Evolutionary conservation across 2,888 invertebrate species (phyloP), one percentile per base, ranked within the genome.

Genomic region (Ernsta delagoae): DNA sequence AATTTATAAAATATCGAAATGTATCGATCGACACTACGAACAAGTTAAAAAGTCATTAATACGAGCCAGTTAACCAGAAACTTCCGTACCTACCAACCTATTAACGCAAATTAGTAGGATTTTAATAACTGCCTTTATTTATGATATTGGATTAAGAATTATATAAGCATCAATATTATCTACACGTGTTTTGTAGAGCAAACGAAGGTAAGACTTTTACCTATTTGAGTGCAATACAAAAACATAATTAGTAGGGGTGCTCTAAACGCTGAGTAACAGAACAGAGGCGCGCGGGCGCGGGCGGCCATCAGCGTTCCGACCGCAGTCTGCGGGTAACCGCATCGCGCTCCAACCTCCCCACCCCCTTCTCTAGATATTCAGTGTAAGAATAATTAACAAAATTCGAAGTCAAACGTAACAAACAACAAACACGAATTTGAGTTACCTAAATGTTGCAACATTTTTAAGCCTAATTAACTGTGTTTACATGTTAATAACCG

Each of bases 1-100:
- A 57, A 39, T 48, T 45, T 8, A 61, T 60, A 59, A 65, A 65
- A 59, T 57, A 36, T 65, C 57, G 57, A 48, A 39, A 65, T 43
- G 34, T 6, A 41, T 7, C 39, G 7, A 41, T 7, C 39, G 7
- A 41, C 31, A 31, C 31, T 8, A 41, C 39, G 39, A 7, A 8
- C 8, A 8, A 41, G 39, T 41, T 41, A 41, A 6, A 4, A 53
- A 8, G 7, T 24, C 53, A 9, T 53, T 16, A 24, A 24, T 24
- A 16, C 5, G 24, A 53, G 8, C 24, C 16, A 4, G 24, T 24
- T 24, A 31, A 31, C 31, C 31, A 31, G 31, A 31, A 31, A 31
- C 31, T 3, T 31, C 4, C 31, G 16, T 16, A 16, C 16, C 16
- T 16, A 16, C 16, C 16, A 16, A 16, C 16, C 16, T 16, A 16